phyloP scores from a whole-genome alignment of 1,140 invertebrate species.

The Portunus trituberculatus region DNA sequence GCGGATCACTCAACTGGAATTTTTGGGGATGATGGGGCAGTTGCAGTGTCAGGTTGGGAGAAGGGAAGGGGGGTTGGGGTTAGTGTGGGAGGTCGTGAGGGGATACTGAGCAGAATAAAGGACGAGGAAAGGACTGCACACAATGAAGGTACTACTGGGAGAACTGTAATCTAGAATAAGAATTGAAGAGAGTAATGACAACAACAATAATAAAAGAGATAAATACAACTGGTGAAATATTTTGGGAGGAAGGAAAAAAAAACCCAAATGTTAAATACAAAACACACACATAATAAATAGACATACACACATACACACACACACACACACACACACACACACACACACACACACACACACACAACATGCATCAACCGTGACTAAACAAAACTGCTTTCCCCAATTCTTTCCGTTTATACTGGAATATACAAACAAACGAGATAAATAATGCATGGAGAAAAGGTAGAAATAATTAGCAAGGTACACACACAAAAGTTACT shows the following conservation, averaged over 20 bases:
- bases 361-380: too few relatives aligned
- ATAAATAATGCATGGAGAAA: too few relatives aligned
- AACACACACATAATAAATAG: neutral
- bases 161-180: neutral
- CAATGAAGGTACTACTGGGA: too few relatives aligned
- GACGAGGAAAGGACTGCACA: neutral
- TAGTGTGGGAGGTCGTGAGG: neutral
- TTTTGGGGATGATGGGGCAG: too few relatives aligned
- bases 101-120: neutral
- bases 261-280: neutral
- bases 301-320: neutral
- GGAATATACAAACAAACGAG: too few relatives aligned
- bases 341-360: neutral
- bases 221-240: neutral
- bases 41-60: too few relatives aligned
- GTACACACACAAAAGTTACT: too few relatives aligned
- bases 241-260: neutral
- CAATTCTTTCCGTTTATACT: too few relatives aligned
- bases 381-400: too few relatives aligned
- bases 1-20: neutral
- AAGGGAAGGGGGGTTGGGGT: too few relatives aligned
- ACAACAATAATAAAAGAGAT: neutral
- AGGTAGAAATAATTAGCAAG: too few relatives aligned
- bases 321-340: conserved; percentile 29
- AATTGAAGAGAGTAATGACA: neutral